Evolutionary conservation across 1,140 invertebrate genomes (phyloP).

Genomic region (Drosophila truncata): DNA sequence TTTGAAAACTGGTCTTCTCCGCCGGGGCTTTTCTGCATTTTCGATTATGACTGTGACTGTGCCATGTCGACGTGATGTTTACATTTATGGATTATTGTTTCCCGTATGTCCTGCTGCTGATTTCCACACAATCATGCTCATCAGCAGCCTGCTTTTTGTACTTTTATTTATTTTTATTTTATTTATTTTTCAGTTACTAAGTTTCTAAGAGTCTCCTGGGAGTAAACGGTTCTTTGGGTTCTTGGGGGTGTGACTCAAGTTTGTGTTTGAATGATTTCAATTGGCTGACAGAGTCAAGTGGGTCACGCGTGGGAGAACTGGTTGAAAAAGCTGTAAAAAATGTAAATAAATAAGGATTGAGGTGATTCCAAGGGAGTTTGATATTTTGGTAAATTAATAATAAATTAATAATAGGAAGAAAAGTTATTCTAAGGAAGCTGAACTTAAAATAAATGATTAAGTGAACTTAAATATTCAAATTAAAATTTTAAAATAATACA

Average conservation of each 20-base stretch:
- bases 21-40: slow-evolving; percentile 4
- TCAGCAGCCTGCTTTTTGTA: slow-evolving; percentile 42
- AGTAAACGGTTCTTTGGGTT: background rate
- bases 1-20: slow-evolving; percentile 61
- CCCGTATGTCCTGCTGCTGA: slow-evolving; percentile 65
- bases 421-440: background rate
- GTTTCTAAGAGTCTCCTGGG: background rate
- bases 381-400: background rate
- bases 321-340: background rate
- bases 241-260: background rate
- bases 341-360: background rate
- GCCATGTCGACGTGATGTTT: slow-evolving; percentile 80
- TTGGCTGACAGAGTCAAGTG: slow-evolving; percentile 28
- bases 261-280: background rate
- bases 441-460: background rate
- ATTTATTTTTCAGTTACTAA: slow-evolving; percentile 19
- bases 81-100: slow-evolving; percentile 83
- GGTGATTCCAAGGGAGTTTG: too few species aligned
- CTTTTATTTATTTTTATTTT: slow-evolving; percentile 16
- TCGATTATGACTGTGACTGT: slow-evolving; percentile 55
- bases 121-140: slow-evolving; percentile 78
- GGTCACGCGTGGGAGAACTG: slow-evolving; percentile 15
- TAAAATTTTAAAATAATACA: background rate
- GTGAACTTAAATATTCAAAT: background rate
- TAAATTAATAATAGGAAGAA: background rate